These are phyloP conservation scores for Notolepis coatsorum DNA, from an alignment of 2,797 vertebrate genomes.

Conservation along the genomic window DNA sequence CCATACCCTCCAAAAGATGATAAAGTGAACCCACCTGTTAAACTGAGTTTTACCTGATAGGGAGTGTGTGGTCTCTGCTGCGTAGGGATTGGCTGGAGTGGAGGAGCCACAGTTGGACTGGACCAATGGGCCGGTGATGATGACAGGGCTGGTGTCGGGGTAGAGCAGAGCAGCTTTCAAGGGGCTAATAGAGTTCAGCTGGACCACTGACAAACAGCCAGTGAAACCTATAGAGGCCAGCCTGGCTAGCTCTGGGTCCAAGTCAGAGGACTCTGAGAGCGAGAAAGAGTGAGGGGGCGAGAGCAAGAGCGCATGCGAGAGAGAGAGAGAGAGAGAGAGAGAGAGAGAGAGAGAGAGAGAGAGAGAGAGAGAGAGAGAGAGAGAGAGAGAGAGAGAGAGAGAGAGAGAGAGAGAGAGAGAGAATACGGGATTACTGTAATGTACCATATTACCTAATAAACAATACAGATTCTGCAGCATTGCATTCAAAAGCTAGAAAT, in stretches of 20 bases:
- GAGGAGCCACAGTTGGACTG: conserved; percentile 85
- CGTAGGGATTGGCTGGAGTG: conserved; percentile 77
- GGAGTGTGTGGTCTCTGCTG: conserved; percentile 87
- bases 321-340: conserved; percentile 25
- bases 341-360: neutral
- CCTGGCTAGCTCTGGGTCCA: conserved; percentile 86
- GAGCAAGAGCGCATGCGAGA: too few species aligned
- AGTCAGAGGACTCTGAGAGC: conserved; percentile 76
- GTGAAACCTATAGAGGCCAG: conserved; percentile 87
- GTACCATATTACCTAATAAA: too few species aligned
- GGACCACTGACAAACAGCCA: conserved; percentile 92
- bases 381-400: neutral
- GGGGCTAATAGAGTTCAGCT: conserved; percentile 90
- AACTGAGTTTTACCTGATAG: conserved; percentile 89
- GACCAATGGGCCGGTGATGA: conserved; percentile 80
- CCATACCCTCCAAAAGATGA: too few species aligned
- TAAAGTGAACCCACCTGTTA: too few species aligned
- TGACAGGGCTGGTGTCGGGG: conserved; percentile 76
- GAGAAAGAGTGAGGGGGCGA: conserved; percentile 23
- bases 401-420: neutral
- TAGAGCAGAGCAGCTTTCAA: conserved; percentile 89
- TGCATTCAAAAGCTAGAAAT: too few species aligned
- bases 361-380: neutral
- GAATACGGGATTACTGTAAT: neutral
- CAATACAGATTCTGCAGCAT: too few species aligned